Conservation (phyloP, 2,113 vertebrate genomes). For the Odontophorus gujanensis region DNA sequence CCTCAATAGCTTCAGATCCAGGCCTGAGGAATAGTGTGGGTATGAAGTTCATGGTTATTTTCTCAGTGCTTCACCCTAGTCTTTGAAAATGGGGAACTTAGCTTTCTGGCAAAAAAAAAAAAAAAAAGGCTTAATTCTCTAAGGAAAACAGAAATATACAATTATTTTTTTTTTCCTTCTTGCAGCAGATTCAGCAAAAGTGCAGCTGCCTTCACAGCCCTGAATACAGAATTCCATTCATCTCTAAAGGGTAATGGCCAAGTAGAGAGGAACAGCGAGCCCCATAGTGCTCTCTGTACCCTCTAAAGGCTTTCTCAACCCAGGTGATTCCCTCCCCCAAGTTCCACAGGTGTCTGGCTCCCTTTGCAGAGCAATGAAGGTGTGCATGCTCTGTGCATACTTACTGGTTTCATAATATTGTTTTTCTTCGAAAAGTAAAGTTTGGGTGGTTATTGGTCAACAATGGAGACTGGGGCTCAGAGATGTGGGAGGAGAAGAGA, state of each 20-base stretch:
- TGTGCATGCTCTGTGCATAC: neutral
- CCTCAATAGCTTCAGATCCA: neutral
- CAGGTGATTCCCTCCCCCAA: neutral
- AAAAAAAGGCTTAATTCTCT: constrained; percentile 24
- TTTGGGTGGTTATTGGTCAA: neutral
- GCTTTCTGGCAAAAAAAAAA: constrained; percentile 28
- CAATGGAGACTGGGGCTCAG: neutral
- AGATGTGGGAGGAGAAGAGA: neutral
- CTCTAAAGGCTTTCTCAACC: constrained; percentile 6
- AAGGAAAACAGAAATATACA: constrained; percentile 58
- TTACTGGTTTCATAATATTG: neutral
- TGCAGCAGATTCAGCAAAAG: constrained; percentile 71
- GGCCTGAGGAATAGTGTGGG: neutral
- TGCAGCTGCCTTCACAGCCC: constrained; percentile 61
- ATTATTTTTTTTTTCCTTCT: constrained; percentile 59
- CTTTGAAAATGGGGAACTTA: neutral
- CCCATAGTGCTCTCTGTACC: constrained; percentile 25
- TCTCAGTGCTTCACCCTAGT: neutral
- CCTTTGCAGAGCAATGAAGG: neutral
- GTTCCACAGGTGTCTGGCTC: neutral
- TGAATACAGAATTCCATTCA: constrained; percentile 62
- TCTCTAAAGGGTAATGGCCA: constrained; percentile 51
- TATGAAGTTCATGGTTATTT: neutral
- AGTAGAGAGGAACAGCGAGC: constrained; percentile 39
- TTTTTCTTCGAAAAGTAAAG: neutral